phyloP scores from a whole-genome alignment of 53 echinoderm and acorn worm genomes.

The Stichopus horrens region DNA sequence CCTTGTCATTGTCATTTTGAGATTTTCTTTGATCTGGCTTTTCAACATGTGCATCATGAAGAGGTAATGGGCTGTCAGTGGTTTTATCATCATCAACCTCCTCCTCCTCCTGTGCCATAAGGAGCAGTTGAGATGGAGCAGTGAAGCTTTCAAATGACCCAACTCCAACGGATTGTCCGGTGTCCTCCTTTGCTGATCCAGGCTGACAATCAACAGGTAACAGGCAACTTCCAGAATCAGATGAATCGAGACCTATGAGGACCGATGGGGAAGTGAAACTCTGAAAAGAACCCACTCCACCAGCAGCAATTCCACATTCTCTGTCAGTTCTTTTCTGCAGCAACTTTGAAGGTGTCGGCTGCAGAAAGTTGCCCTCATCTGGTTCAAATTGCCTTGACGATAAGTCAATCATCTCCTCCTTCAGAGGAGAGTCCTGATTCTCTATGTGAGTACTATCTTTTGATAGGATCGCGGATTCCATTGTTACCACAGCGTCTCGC shows the following conservation, averaged over 20 bases:
- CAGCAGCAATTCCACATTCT: not conserved
- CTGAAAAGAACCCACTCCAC: constrained; percentile 33
- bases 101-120: not conserved
- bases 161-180: not conserved
- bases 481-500: not conserved
- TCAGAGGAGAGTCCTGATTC: not conserved
- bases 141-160: constrained; percentile 33
- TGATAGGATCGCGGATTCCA: not conserved
- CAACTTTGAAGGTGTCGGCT: constrained; percentile 22
- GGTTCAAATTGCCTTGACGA: not conserved
- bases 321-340: constrained; percentile 1
- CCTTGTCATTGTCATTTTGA: not conserved
- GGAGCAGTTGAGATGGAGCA: not conserved
- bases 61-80: not conserved
- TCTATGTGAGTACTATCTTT: not conserved
- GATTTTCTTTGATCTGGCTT: not conserved
- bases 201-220: not conserved
- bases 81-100: not conserved
- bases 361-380: not conserved
- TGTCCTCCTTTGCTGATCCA: not conserved
- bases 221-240: not conserved
- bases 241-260: not conserved
- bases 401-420: not conserved
- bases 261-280: constrained; percentile 41
- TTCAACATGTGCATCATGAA: not conserved